Percentiles rank a stretch among this genome's conserved stretches.
phyloP scores from a whole-genome alignment of 92 coral and sea anemone species.

The Virgularia gustaviana region DNA sequence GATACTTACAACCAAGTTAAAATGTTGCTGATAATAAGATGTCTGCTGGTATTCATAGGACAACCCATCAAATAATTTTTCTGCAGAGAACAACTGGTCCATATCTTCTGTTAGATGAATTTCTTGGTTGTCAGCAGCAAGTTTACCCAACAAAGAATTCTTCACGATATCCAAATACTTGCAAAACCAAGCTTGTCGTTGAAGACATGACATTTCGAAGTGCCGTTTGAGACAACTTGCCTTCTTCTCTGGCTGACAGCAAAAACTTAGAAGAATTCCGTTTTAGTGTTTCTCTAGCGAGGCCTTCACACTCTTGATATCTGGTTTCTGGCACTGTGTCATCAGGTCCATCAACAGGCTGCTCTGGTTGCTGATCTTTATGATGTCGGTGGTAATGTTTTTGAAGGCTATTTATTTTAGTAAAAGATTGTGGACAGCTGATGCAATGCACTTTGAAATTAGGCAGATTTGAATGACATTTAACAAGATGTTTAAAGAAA shows the following conservation, averaged over 20 bases:
- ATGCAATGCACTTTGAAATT: slow-evolving; percentile 37
- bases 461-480: slow-evolving; percentile 40
- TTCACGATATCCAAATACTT: slow-evolving; percentile 38
- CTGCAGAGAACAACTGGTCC: slow-evolving; percentile 31
- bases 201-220: slow-evolving; percentile 31
- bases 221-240: slow-evolving; percentile 34
- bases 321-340: background rate
- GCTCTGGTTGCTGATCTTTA: background rate
- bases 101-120: slow-evolving; percentile 29
- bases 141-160: slow-evolving; percentile 4
- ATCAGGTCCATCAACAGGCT: too few relatives aligned
- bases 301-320: background rate
- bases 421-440: slow-evolving; percentile 35
- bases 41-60: slow-evolving; percentile 23
- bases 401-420: slow-evolving; percentile 36
- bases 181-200: slow-evolving; percentile 9
- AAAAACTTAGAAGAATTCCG: background rate
- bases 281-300: background rate
- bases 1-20: slow-evolving; percentile 38
- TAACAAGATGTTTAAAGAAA: slow-evolving; percentile 27
- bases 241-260: background rate
- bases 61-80: slow-evolving; percentile 30
- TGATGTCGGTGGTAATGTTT: slow-evolving; percentile 34
- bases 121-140: slow-evolving; percentile 3
- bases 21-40: slow-evolving; percentile 14